These are phyloP conservation scores for Apoderus coryli DNA, from an alignment of 2,888 invertebrate species.

Conservation along the genomic window DNA sequence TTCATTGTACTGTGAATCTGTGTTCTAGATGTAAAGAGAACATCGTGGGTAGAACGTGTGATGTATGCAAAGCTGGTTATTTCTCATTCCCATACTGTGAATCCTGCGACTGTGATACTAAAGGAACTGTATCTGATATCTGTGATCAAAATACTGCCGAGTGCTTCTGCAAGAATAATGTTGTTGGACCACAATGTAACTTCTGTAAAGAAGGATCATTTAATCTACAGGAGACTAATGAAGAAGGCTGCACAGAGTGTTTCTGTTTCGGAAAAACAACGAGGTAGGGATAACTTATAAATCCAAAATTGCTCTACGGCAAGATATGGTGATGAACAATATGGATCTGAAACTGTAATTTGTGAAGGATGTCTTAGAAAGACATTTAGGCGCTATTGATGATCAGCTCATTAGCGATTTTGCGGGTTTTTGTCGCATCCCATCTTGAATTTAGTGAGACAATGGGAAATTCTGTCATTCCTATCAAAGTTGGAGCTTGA, in stretches of 20 bases:
- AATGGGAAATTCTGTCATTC: too few species aligned
- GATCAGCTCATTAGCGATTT: too few species aligned
- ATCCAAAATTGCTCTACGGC: too few species aligned
- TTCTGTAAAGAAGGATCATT: constrained; percentile 81
- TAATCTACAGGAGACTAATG: constrained; percentile 57
- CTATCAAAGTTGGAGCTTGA: too few species aligned
- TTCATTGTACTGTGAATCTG: too few species aligned
- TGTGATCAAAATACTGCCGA: constrained; percentile 50
- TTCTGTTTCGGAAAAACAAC: constrained; percentile 94
- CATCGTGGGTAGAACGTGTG: constrained; percentile 80
- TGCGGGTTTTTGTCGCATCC: too few species aligned
- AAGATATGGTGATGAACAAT: too few species aligned
- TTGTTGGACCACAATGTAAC: constrained; percentile 66
- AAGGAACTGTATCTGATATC: constrained; percentile 75
- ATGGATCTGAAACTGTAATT: too few species aligned
- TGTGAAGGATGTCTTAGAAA: too few species aligned
- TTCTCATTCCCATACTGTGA: constrained; percentile 82
- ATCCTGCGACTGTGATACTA: constrained; percentile 62
- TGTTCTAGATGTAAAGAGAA: constrained; percentile 60
- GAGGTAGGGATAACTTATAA: too few species aligned
- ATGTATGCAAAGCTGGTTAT: constrained; percentile 70
- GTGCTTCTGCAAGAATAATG: constrained; percentile 35
- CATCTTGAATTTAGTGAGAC: too few species aligned
- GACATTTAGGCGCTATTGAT: too few species aligned
- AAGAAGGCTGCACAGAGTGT: constrained; percentile 88